Percentiles rank a stretch among this genome's conserved stretches.
Conservation (phyloP, 2,888 invertebrate genomes). For the Scrobipalpa atriplicella region DNA sequence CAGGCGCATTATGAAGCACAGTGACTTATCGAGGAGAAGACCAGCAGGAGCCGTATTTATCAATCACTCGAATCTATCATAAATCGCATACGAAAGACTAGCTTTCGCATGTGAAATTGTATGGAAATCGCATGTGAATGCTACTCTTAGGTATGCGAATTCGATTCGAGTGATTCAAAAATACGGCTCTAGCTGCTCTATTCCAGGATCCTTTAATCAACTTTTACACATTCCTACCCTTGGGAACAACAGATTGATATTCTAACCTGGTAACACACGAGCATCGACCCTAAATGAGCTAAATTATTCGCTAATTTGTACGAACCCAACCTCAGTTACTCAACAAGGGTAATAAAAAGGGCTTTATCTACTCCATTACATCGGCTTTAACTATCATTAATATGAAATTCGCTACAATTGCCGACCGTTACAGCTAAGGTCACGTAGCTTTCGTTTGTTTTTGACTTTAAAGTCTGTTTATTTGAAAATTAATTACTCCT, state of each 20-base stretch:
- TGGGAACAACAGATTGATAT: not conserved
- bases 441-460: conserved; percentile 36
- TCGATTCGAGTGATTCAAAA: too few species aligned
- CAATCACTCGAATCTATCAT: too few species aligned
- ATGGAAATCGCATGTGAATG: too few species aligned
- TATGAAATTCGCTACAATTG: conserved; percentile 52
- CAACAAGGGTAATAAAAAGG: conserved; percentile 53
- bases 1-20: too few species aligned
- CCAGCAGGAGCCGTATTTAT: too few species aligned
- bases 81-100: too few species aligned
- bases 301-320: conserved; percentile 76
- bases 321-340: conserved; percentile 59
- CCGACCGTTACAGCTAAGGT: conserved; percentile 43
- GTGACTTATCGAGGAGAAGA: too few species aligned
- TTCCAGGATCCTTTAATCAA: too few species aligned
- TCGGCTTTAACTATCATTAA: conserved; percentile 64
- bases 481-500: conserved; percentile 23
- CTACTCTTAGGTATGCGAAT: too few species aligned
- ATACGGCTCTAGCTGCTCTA: too few species aligned
- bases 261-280: not conserved
- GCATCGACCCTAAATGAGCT: conserved; percentile 47
- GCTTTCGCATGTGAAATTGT: too few species aligned
- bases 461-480: conserved; percentile 16
- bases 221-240: not conserved
- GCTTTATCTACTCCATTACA: conserved; percentile 70